Percentiles rank a stretch among this genome's conserved stretches.
Conservation (phyloP, 1,140 invertebrate genomes). For the Eriocheir sinensis region DNA sequence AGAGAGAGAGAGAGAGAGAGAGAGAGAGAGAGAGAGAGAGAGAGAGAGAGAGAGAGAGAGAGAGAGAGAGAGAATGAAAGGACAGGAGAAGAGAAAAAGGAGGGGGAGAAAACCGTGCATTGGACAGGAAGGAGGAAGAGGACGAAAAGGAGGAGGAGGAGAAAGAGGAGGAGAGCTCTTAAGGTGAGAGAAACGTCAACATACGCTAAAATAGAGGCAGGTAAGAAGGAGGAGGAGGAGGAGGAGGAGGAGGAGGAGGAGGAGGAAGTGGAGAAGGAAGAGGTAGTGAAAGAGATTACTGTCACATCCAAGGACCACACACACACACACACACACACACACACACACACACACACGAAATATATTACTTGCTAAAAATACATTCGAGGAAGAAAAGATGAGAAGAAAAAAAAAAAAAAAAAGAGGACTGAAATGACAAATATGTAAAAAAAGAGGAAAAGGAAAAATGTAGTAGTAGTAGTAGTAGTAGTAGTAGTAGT, state of each 20-base stretch:
- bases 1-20: too few species aligned
- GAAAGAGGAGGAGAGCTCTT: not conserved
- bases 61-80: not conserved
- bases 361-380: too few species aligned
- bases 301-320: not conserved
- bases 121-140: not conserved
- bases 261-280: not conserved
- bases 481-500: too few species aligned
- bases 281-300: not conserved
- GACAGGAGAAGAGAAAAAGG: not conserved
- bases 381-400: not conserved
- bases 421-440: too few species aligned
- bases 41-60: too few species aligned
- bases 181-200: constrained; percentile 4
- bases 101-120: too few species aligned
- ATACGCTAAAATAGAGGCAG: not conserved
- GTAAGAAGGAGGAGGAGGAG: not conserved
- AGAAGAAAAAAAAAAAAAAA: not conserved
- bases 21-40: too few species aligned
- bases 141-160: not conserved
- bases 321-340: too few species aligned
- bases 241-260: not conserved
- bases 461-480: too few species aligned
- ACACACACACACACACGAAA: too few species aligned
- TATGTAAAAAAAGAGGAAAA: too few species aligned